Conservation (phyloP, 2,797 vertebrate genomes). For the Clarias laeviceps region DNA sequence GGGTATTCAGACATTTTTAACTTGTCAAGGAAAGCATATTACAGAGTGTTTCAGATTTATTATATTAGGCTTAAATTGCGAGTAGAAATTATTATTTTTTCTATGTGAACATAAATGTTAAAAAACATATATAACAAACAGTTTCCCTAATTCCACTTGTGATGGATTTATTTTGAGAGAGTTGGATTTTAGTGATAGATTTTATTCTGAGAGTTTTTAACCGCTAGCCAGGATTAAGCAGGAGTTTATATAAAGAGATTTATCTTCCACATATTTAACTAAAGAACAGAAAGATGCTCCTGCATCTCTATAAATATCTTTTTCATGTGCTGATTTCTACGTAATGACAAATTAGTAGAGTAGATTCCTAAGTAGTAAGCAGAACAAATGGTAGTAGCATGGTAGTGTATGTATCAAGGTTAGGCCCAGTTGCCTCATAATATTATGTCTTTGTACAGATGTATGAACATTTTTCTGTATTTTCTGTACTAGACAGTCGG, state of each 20-base stretch:
- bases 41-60: slow-evolving; percentile 21
- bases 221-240: background rate
- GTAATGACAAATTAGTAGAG: background rate
- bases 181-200: slow-evolving; percentile 1
- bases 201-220: background rate
- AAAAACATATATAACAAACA: background rate
- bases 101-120: slow-evolving; percentile 19
- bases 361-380: slow-evolving; percentile 5
- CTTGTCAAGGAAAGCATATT: slow-evolving; percentile 19
- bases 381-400: slow-evolving; percentile 21
- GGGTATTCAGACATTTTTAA: background rate
- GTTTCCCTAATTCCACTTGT: background rate
- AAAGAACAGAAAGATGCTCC: background rate
- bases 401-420: background rate
- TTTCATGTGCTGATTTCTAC: background rate
- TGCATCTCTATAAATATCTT: background rate
- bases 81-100: slow-evolving; percentile 29
- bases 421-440: background rate
- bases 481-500: slow-evolving; percentile 4
- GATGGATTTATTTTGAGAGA: background rate
- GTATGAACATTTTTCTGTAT: slow-evolving; percentile 19
- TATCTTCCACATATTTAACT: background rate
- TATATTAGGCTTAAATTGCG: slow-evolving; percentile 26
- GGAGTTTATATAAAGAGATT: background rate
- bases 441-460: background rate